Percentiles rank a stretch among this genome's conserved stretches.
Evolutionary conservation across 2,888 invertebrate species (phyloP).

Genomic region (Drosophila formosana): DNA sequence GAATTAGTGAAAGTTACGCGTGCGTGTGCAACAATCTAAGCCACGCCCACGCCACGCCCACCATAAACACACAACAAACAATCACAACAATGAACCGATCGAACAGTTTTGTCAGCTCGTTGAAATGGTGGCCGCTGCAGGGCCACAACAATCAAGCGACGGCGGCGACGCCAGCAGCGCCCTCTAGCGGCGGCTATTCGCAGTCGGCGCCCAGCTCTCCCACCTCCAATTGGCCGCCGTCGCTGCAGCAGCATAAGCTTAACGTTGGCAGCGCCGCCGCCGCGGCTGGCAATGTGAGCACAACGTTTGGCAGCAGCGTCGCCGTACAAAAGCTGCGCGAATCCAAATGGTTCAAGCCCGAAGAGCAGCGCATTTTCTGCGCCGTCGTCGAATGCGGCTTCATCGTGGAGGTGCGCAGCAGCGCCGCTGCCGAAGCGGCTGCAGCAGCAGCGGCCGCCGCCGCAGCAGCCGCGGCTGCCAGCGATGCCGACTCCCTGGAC

Average conservation of each 20-base stretch:
- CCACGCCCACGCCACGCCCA: conserved; percentile 30
- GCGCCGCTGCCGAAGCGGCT: conserved; percentile 80
- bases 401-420: conserved; percentile 88
- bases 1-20: conserved; percentile 61
- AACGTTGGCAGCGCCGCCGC: conserved; percentile 52
- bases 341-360: conserved; percentile 91
- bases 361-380: conserved; percentile 90
- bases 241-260: conserved; percentile 56
- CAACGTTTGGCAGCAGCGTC: conserved; percentile 85
- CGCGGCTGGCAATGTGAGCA: conserved; percentile 42
- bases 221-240: conserved; percentile 69
- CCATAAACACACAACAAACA: conserved; percentile 1
- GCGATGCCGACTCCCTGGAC: conserved; percentile 65
- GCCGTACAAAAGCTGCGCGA: conserved; percentile 90
- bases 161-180: conserved; percentile 32
- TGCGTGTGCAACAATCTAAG: conserved; percentile 49
- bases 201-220: conserved; percentile 75
- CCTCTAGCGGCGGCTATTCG: conserved; percentile 57
- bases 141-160: conserved; percentile 75
- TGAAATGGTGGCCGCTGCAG: conserved; percentile 85
- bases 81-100: conserved; percentile 82
- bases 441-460: conserved; percentile 80
- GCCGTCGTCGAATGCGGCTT: conserved; percentile 91
- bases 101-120: conserved; percentile 84
- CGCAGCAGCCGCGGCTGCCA: conserved; percentile 54